Base-by-base conservation (phyloP, 2,888 invertebrate genomes). In the Coleophora flavipennella region DNA sequence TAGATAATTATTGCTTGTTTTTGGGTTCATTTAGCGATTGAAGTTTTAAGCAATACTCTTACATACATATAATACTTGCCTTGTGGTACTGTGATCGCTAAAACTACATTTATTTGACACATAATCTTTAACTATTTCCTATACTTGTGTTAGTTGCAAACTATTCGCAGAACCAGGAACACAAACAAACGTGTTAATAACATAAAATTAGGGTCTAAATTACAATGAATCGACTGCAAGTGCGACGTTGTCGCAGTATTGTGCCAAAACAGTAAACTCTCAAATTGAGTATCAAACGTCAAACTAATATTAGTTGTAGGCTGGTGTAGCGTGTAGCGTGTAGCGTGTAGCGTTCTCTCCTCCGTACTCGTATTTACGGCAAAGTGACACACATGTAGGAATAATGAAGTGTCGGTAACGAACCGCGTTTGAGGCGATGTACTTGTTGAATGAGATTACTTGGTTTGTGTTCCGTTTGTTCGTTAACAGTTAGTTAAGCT, bases 301-400 rank as follows among this genome's bases (percentile, higher is more conserved):
- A 60, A 69, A 67, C 68, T 70, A 69, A 72, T 70, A 71, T 70
- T 71, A 71, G 65, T 67, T 67, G 44, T 60, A 51, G 53, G 56
- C 58, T 20, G 3, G 20, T 20, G 59, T n/a, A n/a, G n/a, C n/a
- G n/a, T n/a, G n/a, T n/a, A n/a, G n/a, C n/a, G n/a, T n/a, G n/a
- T n/a, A n/a, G n/a, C n/a, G 57, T 60, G 51, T 59, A 55, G 54
- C 55, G 48, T 44, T 48, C 50, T 44, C 48, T 44, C 49, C n/a
- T n/a, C n/a, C n/a, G n/a, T n/a, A 50, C 10, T 10, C 29, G 29
- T 50, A 49, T 39, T 39, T 36, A 36, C 33, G 33, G 12, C 29
- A 35, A 48, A 46, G 48, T 53, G 53, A 51, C 47, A 46, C 39
- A 49, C 43, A 48, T 29, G 36, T 35, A 46, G 49, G 47, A 46